These are phyloP conservation scores for Ranitomeya variabilis DNA, from an alignment of 2,113 vertebrate genomes.

Conservation along the genomic window DNA sequence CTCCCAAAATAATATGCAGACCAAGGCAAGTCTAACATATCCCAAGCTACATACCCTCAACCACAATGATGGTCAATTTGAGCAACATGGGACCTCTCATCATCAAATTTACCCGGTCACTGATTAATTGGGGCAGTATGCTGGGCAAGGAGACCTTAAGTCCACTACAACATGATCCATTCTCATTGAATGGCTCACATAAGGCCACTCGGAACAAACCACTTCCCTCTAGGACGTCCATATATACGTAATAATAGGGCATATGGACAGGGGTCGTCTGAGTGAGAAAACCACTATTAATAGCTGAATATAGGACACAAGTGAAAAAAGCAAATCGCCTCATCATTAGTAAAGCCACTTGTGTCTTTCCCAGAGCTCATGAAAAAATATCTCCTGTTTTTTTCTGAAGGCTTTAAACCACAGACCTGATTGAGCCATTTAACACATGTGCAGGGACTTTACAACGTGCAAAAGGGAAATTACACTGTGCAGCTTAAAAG, in stretches of 20 bases:
- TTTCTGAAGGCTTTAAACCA: neutral
- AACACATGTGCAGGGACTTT: conserved; percentile 28
- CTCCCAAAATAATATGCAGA: no score
- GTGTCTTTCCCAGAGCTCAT: neutral
- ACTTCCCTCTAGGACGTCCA: no score
- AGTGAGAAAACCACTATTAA: neutral
- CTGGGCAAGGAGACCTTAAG: no score
- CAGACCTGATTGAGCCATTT: neutral
- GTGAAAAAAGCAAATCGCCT: neutral
- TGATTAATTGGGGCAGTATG: no score
- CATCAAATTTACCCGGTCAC: no score
- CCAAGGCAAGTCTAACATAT: no score
- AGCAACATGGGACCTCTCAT: no score
- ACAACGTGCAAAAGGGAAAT: conserved; percentile 28
- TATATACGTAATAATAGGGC: neutral
- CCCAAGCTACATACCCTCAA: no score
- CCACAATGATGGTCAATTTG: no score
- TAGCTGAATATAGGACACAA: neutral
- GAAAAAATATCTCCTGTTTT: neutral
- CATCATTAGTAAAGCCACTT: neutral
- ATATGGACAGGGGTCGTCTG: neutral
- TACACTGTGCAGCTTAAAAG: neutral
- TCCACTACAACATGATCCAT: no score
- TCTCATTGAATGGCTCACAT: no score
- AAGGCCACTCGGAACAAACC: no score